A percentile compares a stretch with the other conserved stretches of the same genome.
phyloP scores from a whole-genome alignment of 2,888 invertebrate genomes.

The Tanytarsus gracilentus region DNA sequence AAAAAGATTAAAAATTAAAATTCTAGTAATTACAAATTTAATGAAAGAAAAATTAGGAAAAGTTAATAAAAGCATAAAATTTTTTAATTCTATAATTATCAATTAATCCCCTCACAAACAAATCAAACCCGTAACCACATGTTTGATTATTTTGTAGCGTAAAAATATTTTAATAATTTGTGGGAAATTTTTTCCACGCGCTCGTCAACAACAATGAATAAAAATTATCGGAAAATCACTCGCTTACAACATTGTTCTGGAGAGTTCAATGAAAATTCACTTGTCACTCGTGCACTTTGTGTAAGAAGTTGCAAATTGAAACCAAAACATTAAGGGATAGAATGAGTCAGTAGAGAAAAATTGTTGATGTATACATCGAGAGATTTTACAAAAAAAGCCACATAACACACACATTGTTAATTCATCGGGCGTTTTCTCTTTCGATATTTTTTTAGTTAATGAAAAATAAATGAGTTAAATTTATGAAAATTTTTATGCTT shows the following conservation, averaged over 20 bases:
- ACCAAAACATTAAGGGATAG: background rate
- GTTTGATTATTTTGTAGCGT: background rate
- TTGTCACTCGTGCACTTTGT: background rate
- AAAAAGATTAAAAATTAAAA: no score
- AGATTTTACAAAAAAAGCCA: background rate
- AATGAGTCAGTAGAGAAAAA: background rate
- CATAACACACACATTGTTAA: background rate
- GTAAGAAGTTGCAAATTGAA: background rate
- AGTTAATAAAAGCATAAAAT: no score
- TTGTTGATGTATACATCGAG: background rate
- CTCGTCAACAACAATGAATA: no score
- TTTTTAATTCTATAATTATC: no score
- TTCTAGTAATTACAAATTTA: no score
- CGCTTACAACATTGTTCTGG: background rate
- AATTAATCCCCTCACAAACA: no score
- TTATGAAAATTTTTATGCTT: no score
- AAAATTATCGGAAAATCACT: background rate
- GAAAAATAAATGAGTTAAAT: no score
- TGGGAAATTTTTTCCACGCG: slow-evolving; percentile 4
- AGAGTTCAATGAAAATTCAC: slow-evolving; percentile 2
- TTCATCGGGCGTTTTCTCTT: slow-evolving; percentile 10
- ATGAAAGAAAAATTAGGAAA: no score
- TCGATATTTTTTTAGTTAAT: no score
- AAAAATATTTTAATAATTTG: background rate
- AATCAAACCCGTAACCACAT: no score